phyloP scores from a whole-genome alignment of 2,797 vertebrate species.

The Orestias chungarensis region DNA sequence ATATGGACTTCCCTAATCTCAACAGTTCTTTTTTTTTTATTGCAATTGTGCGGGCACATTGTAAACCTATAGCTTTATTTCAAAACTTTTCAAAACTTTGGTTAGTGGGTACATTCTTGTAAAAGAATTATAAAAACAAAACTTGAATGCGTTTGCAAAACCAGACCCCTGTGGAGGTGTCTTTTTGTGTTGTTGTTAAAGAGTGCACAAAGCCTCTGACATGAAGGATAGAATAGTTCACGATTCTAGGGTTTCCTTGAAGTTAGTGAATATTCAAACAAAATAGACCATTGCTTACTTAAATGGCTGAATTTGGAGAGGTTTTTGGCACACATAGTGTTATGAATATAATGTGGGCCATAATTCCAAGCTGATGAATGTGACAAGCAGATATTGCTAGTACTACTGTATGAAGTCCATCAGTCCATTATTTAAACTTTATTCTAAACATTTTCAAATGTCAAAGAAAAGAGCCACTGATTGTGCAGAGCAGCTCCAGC shows the following conservation, averaged over 20 bases:
- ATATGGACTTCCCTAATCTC: constrained; percentile 5
- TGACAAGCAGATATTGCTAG: constrained; percentile 27
- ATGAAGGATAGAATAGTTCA: constrained; percentile 20
- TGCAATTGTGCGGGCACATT: background rate
- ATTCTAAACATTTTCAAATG: constrained; percentile 20
- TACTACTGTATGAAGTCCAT: constrained; percentile 10
- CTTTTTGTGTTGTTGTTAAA: constrained; percentile 6
- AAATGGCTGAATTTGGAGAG: constrained; percentile 30
- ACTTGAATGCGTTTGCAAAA: constrained; percentile 14
- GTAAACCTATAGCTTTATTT: background rate
- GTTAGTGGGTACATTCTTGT: background rate
- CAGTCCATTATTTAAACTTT: constrained; percentile 25
- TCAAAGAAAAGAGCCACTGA: constrained; percentile 16
- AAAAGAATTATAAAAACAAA: background rate
- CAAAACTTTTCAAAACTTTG: constrained; percentile 2
- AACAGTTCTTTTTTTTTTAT: background rate
- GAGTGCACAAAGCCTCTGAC: constrained; percentile 24
- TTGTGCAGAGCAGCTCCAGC: constrained; percentile 18
- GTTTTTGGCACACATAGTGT: constrained; percentile 20
- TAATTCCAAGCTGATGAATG: constrained; percentile 32
- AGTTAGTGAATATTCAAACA: constrained; percentile 37
- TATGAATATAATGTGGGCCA: constrained; percentile 28
- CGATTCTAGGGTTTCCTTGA: constrained; percentile 26
- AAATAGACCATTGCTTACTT: constrained; percentile 26
- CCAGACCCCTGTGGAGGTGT: constrained; percentile 11